Conservation (phyloP, 2,888 invertebrate genomes). For the Nemotelus pantherinus region DNA sequence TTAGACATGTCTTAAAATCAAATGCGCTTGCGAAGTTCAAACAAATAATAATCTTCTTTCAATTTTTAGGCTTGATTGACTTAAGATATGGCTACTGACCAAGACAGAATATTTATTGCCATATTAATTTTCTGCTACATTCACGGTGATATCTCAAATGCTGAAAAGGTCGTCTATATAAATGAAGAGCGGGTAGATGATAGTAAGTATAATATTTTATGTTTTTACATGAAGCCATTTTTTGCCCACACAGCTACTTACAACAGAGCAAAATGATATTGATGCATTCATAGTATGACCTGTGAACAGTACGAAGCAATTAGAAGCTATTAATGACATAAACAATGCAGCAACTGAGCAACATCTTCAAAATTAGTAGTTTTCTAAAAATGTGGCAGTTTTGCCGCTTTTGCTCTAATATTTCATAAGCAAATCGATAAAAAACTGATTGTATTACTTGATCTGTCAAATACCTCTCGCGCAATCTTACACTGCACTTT, state of each 20-base stretch:
- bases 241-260: neutral
- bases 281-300: too few relatives aligned
- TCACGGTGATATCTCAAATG: neutral
- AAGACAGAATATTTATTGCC: slow-evolving; percentile 13
- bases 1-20: neutral
- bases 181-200: neutral
- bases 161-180: neutral
- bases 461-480: neutral
- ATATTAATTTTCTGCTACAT: neutral
- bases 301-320: too few relatives aligned
- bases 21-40: neutral
- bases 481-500: neutral
- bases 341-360: too few relatives aligned
- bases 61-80: neutral
- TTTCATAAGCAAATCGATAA: neutral
- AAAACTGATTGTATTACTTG: neutral
- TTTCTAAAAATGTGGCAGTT: neutral
- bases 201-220: neutral
- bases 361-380: too few relatives aligned
- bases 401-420: neutral
- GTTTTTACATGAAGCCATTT: neutral
- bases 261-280: too few relatives aligned
- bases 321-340: too few relatives aligned
- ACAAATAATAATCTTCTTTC: neutral
- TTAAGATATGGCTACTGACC: slow-evolving; percentile 23